phyloP scores from a whole-genome alignment of 1,140 invertebrate genomes.

The Psilanteris sp. region DNA sequence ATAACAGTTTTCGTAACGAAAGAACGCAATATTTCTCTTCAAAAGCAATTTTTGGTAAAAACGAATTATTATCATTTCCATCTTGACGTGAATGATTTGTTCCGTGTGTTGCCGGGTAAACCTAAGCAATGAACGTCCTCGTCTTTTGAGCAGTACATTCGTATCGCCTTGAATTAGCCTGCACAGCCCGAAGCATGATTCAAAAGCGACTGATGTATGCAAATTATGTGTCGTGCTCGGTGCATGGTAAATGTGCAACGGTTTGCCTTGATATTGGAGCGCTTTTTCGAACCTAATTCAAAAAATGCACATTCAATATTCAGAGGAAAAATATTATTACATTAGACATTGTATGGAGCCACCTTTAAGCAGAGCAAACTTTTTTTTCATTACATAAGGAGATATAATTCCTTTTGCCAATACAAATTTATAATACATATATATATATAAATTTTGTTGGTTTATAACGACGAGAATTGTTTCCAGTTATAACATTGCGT shows the following conservation, averaged over 20 bases:
- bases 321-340: constrained; percentile 9
- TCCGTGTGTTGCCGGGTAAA: constrained; percentile 24
- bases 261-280: constrained; percentile 40
- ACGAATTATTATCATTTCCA: constrained; percentile 32
- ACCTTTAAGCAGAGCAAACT: too few species aligned
- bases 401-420: too few species aligned
- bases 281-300: constrained; percentile 17
- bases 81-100: constrained; percentile 37
- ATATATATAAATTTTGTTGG: too few species aligned
- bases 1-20: too few species aligned
- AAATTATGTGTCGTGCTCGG: constrained; percentile 64
- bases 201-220: constrained; percentile 66
- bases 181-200: constrained; percentile 59
- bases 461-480: too few species aligned
- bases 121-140: constrained; percentile 38
- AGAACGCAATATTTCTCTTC: constrained; percentile 3
- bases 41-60: constrained; percentile 10
- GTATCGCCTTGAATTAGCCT: constrained; percentile 58
- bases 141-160: constrained; percentile 32
- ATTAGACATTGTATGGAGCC: too few species aligned
- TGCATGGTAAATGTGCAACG: constrained; percentile 59
- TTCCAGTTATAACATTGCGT: too few species aligned
- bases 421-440: too few species aligned
- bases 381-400: too few species aligned
- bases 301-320: constrained; percentile 26